Base-by-base conservation (phyloP, 2,113 vertebrate species). In the Leucosticte australis region DNA sequence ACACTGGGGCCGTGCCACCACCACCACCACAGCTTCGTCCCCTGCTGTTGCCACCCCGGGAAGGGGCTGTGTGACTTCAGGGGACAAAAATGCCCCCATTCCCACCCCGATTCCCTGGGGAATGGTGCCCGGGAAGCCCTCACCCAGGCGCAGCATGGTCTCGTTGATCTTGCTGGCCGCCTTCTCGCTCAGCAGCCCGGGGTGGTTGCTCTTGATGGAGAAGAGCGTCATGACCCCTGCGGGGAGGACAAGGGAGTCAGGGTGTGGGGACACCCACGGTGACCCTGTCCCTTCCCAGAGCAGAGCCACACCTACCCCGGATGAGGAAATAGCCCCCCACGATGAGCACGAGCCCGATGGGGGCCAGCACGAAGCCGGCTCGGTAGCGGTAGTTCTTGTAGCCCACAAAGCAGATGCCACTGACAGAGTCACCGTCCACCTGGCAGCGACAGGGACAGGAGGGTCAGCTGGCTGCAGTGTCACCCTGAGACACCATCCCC, bases 141-240 rank as follows among this genome's bases (percentile, higher is more conserved):
- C 81, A 99, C 99, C 99, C 13, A 99, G 98, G n/a, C 99, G 98
- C 92, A 99, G 97, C 99, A 99, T 99, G 10, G 99, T 99, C 97
- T 99, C 99, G 0, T 99, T 99, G 98, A 99, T 99, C 98, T 99
- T 99, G 96, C 99, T 99, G 57, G 99, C 99, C 0, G 99, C 99
- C 96, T 99, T 99, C 98, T 99, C 99, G 2, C 99, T 99, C 90
- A 99, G 97, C 39, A 99, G 98, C 76, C 99, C 99, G 0, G 99
- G 99, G 89, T 99, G 99, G 95, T 99, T 99, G 92, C 99, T 99
- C 96, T 99, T 99, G 95, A 99, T 99, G 93, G 99, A 99, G 97
- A 99, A 99, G 90, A 99, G 97, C 0, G 99, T 99, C 99, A 99
- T 99, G 71, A 98, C 98, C 52, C 98, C 98, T 98, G 87, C 0